Evolutionary conservation across 23 tunicate species (phyloP), one percentile per base, ranked within the genome.

Genomic region (Pegea sp.): DNA sequence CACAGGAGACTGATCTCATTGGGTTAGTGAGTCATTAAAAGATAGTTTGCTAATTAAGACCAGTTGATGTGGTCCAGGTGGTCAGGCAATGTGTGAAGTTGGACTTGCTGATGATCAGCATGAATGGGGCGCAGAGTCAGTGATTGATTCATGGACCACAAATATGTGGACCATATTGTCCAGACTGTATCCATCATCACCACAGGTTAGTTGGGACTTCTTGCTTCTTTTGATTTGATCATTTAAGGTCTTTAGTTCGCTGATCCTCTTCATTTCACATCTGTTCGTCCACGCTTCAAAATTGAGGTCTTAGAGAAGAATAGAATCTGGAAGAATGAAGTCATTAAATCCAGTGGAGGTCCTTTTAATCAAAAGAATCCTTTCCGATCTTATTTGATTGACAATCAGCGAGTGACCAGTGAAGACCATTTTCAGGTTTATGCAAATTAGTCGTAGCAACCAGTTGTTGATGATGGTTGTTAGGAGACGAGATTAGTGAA

Each of bases 51-150:
- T 38, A 38, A 38, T 38, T 38, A 8, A 8, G 11, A 8, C 11
- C 5, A 6, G 54, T 54, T 27, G n/a, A 27, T 5, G 16, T 31
- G 33, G 63, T 18, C 4, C 34, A 84, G 95, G 95, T 29, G 95
- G 68, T 0, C 24, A 56, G 24, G 29, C 63, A 34, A 52, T 84
- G 31, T 18, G 69, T 3, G 59, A 67, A 16, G 19, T 84, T 5
- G 95, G 95, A 29, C 58, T 84, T 19, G 95, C 95, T 1, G 95
- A 84, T 63, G 95, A 84, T 54, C 95, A 84, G 58, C 95, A 84
- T 56, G 95, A 84, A n/a, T 84, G 95, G 95, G 95, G 95, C 8
- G 52, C 70, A 3, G 95, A 84, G 65, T 76, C 76, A 0, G 81
- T 65, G 58, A 64, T 84, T 13, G 95, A 84, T 49, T 54, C 63